Evolutionary conservation across 2,113 vertebrate species (phyloP).

Genomic region (Ranitomeya variabilis): DNA sequence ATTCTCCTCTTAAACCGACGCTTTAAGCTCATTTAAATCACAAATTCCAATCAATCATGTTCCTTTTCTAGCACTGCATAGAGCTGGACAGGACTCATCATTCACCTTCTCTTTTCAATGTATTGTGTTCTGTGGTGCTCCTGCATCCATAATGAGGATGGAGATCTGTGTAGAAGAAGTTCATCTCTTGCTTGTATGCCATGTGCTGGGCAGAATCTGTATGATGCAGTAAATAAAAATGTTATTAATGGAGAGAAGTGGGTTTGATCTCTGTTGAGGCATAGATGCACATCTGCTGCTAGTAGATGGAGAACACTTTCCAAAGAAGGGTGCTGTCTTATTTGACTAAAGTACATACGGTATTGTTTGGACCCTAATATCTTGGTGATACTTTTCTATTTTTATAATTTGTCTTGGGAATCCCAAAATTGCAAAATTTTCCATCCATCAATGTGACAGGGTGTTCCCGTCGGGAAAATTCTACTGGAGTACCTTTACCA

Average conservation of each 20-base stretch:
- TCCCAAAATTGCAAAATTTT: background rate
- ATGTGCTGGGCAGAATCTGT: background rate
- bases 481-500: background rate
- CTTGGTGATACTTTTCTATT: background rate
- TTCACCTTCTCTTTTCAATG: conserved; percentile 22
- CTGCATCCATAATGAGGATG: conserved; percentile 34
- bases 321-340: background rate
- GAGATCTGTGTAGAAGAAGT: conserved; percentile 8
- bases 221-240: background rate
- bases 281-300: background rate
- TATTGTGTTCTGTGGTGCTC: background rate
- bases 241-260: background rate
- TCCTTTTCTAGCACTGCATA: conserved; percentile 20
- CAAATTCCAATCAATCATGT: conserved; percentile 47
- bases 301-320: background rate
- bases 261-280: background rate
- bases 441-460: background rate
- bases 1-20: background rate
- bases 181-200: conserved; percentile 15
- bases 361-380: background rate
- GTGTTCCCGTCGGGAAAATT: background rate
- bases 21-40: conserved; percentile 35
- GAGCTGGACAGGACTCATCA: conserved; percentile 28
- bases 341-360: background rate
- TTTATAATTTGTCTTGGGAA: background rate